Percentiles rank a stretch among this genome's conserved stretches.
Conservation (phyloP, 2,888 invertebrate genomes). For the Teleiodes luculella region DNA sequence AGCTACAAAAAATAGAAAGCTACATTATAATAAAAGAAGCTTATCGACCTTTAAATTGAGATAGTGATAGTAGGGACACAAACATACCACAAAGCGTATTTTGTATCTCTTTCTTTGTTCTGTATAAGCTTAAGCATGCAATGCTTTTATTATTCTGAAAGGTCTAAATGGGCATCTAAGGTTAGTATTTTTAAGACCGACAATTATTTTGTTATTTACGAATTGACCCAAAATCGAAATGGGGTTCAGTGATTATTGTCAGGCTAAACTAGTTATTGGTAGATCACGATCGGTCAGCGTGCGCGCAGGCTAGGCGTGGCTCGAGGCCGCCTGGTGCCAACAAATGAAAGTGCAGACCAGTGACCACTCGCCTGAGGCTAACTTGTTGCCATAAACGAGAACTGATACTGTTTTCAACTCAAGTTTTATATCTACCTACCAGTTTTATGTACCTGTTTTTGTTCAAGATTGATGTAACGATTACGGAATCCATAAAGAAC, state of each 20-base stretch:
- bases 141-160: too few species aligned
- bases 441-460: not conserved
- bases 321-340: conserved; percentile 59
- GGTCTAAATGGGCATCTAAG: too few species aligned
- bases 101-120: too few species aligned
- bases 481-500: not conserved
- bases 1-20: too few species aligned
- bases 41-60: too few species aligned
- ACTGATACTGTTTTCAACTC: not conserved
- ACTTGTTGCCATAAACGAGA: conserved; percentile 30
- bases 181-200: too few species aligned
- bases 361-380: conserved; percentile 35
- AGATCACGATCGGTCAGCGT: conserved; percentile 62
- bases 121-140: too few species aligned
- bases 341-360: conserved; percentile 60
- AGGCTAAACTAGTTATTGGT: conserved; percentile 50
- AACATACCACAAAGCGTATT: too few species aligned
- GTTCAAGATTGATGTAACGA: not conserved
- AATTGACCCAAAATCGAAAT: not conserved
- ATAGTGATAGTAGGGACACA: too few species aligned
- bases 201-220: too few species aligned
- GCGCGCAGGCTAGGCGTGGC: conserved; percentile 40
- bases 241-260: not conserved
- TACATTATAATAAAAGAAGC: too few species aligned
- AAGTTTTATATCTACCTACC: not conserved